Base-by-base conservation (phyloP, 2,113 vertebrate genomes). In the Lepidothrix coronata region DNA sequence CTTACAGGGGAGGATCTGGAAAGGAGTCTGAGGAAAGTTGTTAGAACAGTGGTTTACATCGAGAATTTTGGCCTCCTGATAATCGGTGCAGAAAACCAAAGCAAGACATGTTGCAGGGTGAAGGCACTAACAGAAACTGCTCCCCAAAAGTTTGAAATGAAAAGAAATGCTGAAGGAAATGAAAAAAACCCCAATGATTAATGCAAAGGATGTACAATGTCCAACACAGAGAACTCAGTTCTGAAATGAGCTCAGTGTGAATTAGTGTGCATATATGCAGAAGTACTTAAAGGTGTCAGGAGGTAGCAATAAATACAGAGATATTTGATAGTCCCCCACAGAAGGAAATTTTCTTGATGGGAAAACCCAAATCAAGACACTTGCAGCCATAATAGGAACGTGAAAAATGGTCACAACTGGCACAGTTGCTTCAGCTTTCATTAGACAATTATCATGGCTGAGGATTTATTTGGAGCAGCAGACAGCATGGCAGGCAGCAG, bases 401-500 rank as follows among this genome's bases (percentile, higher is more conserved):
- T 13, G 16, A 14, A 13, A 35, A 48, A n/a, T 17, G n/a, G 10
- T 16, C 19, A 30, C 44, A 57, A 6, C 15, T 28, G 12, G 51
- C 68, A 31, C 1, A 75, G 25, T 4, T 22, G 17, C 37, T 76
- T 30, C 28, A 49, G 41, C 20, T 88, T 46, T 14, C 4, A 0
- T 9, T 39, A 59, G 62, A 12, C 39, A 25, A 0, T 49, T 33
- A 1, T 14, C 21, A 8, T 5, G 12, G 1, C 12, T 3, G 4
- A n/a, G 51, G 79, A 27, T 75, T 63, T 57, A 11, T 71, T 57
- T 57, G 68, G 85, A 88, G 75, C 43, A 66, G 25, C 54, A 62
- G 37, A 2, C 35, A 62, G 46, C 20, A 24, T 1, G 25, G 49
- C 43, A 82, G 33, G 46, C 33, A 85, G 57, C 16, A 5, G 8